These are phyloP conservation scores for Pseudococcus viburni DNA, from an alignment of 2,888 invertebrate species.

Conservation along the genomic window DNA sequence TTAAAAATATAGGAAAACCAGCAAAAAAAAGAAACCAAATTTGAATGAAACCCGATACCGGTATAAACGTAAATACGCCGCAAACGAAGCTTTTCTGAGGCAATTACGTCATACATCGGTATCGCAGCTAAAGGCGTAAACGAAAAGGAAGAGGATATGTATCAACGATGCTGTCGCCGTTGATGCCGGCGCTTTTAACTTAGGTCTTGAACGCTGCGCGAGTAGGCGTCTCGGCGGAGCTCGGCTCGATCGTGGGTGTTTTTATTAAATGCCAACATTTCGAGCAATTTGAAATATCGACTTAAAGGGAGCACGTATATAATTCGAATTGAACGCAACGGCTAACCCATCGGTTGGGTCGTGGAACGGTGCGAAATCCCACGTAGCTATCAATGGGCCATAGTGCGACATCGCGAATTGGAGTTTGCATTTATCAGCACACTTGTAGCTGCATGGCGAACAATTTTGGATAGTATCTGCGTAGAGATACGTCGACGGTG, in stretches of 20 bases:
- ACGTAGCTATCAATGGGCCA: not conserved
- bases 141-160: slow-evolving; percentile 1
- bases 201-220: not conserved
- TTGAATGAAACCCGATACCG: not conserved
- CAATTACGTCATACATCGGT: not conserved
- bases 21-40: not conserved
- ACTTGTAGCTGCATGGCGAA: not conserved
- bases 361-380: slow-evolving; percentile 2
- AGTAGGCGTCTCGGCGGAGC: slow-evolving; percentile 15
- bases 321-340: not conserved
- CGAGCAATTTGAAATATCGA: slow-evolving; percentile 20
- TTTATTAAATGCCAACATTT: slow-evolving; percentile 39
- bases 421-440: not conserved
- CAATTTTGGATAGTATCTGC: not conserved
- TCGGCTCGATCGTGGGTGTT: slow-evolving; percentile 24
- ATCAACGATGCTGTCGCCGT: not conserved
- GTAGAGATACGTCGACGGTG: not conserved
- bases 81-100: not conserved
- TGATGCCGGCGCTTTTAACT: not conserved
- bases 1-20: too few relatives aligned
- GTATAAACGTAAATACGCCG: not conserved
- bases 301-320: slow-evolving; percentile 11
- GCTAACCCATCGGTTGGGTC: not conserved
- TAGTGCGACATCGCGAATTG: not conserved
- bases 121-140: not conserved